Evolutionary conservation across 35 echinoderm and acorn worm genomes (phyloP).

Genomic region (Ophiothrix spiculata): DNA sequence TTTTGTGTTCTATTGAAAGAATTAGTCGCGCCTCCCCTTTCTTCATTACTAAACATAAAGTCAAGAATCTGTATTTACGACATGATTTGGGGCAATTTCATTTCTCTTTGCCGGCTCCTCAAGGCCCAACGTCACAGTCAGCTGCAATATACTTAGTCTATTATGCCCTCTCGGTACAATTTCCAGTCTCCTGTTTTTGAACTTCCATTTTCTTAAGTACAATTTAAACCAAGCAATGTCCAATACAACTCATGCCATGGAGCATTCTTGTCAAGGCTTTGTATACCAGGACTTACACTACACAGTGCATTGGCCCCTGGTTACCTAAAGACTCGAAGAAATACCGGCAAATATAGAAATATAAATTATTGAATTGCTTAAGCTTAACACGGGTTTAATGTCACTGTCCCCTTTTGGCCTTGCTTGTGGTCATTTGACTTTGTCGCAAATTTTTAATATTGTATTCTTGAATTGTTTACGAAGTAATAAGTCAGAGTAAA

Average conservation of each 20-base stretch:
- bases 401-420: background rate
- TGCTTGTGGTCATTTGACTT: background rate
- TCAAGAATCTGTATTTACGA: background rate
- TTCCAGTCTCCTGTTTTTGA: background rate
- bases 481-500: background rate
- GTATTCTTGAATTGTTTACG: background rate
- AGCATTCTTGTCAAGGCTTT: background rate
- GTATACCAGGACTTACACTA: background rate
- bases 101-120: background rate
- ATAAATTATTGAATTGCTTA: slow-evolving; percentile 14
- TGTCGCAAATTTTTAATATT: slow-evolving; percentile 9
- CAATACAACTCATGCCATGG: background rate
- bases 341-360: slow-evolving; percentile 3
- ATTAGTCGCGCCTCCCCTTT: slow-evolving; percentile 14
- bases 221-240: background rate
- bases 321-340: background rate
- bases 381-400: slow-evolving; percentile 4
- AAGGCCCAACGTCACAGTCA: background rate
- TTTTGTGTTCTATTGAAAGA: background rate
- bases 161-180: background rate
- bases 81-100: slow-evolving; percentile 14
- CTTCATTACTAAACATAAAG: slow-evolving; percentile 6
- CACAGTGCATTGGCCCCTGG: slow-evolving; percentile 4
- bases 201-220: background rate
- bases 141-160: background rate